These are phyloP conservation scores for Drosophila persimilis DNA, from an alignment of 1,140 invertebrate species.

Conservation along the genomic window DNA sequence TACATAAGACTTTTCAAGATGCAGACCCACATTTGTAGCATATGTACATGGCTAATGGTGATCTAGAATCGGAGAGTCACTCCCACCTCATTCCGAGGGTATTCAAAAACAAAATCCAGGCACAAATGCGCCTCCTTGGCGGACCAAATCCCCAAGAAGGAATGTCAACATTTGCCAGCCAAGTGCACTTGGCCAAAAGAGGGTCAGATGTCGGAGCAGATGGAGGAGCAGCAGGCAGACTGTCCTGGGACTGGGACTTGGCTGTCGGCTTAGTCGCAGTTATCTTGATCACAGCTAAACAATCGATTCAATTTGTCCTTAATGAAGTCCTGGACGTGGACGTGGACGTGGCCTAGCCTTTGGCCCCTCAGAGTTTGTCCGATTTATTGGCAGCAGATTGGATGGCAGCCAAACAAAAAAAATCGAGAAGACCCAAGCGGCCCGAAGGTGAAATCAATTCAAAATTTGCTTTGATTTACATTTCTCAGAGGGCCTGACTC, in stretches of 20 bases:
- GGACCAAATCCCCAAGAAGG: constrained; percentile 48
- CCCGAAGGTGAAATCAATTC: neutral
- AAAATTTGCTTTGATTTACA: constrained; percentile 3
- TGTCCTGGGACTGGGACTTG: constrained; percentile 24
- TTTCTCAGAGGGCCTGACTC: neutral
- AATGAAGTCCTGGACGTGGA: constrained; percentile 52
- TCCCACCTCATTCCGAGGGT: too few species aligned
- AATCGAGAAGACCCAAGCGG: neutral
- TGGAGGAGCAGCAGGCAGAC: constrained; percentile 10
- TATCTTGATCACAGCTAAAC: constrained; percentile 68
- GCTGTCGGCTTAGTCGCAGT: constrained; percentile 61
- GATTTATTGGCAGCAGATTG: neutral
- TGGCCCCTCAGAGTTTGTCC: neutral
- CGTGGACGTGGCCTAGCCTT: neutral
- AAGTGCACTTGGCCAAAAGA: constrained; percentile 61
- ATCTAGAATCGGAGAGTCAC: too few species aligned
- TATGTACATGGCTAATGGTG: too few species aligned
- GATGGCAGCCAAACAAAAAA: constrained; percentile 25
- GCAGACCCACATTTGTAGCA: too few species aligned
- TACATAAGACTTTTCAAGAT: too few species aligned
- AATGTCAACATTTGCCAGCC: constrained; percentile 75
- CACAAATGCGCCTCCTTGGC: constrained; percentile 48
- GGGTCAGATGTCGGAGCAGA: neutral
- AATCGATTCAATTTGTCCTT: constrained; percentile 76
- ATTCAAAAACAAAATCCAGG: constrained; percentile 62